phyloP scores from a whole-genome alignment of 1,140 invertebrate genomes.

The Tetragnatha versicolor region DNA sequence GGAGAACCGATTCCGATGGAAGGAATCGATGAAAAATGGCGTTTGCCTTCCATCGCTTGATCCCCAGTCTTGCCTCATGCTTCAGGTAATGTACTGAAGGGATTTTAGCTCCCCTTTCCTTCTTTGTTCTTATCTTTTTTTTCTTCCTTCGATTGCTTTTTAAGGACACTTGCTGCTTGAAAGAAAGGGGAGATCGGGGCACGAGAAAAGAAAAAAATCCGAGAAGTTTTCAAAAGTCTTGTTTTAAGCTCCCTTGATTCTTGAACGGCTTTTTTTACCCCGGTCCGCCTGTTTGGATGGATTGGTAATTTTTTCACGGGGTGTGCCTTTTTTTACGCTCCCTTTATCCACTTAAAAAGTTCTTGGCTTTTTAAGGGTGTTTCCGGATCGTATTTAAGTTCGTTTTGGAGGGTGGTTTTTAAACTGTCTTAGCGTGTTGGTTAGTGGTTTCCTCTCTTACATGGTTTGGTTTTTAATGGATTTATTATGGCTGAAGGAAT shows the following conservation, averaged over 20 bases:
- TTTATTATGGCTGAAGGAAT: too few relatives aligned
- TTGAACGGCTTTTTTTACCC: background rate
- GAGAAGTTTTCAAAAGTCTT: conserved; percentile 14
- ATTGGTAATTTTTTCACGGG: background rate
- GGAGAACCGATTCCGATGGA: background rate
- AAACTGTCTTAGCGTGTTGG: too few relatives aligned
- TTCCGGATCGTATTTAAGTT: conserved; percentile 20
- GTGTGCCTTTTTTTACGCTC: background rate
- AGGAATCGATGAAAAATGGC: conserved; percentile 35
- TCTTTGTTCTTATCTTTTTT: background rate
- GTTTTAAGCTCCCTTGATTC: conserved; percentile 25
- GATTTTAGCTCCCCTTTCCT: conserved; percentile 1
- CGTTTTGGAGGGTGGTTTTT: conserved; percentile 1
- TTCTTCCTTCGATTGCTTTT: conserved; percentile 24
- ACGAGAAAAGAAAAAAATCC: background rate
- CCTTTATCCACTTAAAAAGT: background rate
- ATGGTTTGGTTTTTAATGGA: too few relatives aligned
- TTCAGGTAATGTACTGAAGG: conserved; percentile 35
- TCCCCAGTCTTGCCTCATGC: conserved; percentile 5
- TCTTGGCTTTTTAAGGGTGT: conserved; percentile 20
- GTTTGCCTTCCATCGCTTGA: conserved; percentile 32
- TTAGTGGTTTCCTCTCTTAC: too few relatives aligned
- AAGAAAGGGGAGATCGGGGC: background rate
- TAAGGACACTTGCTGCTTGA: conserved; percentile 31
- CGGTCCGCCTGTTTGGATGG: background rate